Conservation (phyloP, 2,113 vertebrate species). For the Gorsachius goisagi region DNA sequence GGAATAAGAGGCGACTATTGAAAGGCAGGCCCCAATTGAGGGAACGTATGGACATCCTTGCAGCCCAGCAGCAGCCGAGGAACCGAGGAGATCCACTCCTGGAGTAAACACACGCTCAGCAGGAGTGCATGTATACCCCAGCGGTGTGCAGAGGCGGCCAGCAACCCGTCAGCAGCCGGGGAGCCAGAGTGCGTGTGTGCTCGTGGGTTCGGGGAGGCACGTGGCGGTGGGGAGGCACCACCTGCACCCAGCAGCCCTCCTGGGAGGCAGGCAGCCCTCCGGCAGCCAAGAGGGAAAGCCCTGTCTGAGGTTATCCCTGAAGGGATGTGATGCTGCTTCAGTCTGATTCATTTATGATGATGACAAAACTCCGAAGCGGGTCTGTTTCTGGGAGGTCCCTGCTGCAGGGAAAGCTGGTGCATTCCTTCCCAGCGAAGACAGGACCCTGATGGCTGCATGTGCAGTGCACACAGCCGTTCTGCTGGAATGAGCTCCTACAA, state of each 20-base stretch:
- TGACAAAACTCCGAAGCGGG: not conserved
- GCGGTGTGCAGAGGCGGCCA: not conserved
- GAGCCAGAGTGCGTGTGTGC: not conserved
- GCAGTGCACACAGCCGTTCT: not conserved
- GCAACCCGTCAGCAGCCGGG: not conserved
- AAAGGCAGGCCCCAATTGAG: not conserved
- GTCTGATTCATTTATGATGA: not conserved
- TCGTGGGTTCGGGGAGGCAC: not conserved
- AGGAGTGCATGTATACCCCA: not conserved
- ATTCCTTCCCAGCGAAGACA: not conserved
- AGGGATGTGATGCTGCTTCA: not conserved
- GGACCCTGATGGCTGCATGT: not conserved
- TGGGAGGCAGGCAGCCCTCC: not conserved
- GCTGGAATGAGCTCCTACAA: not conserved
- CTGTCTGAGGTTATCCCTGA: not conserved
- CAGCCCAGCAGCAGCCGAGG: not conserved
- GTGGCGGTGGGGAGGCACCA: not conserved
- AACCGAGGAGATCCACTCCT: not conserved
- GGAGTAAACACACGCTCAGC: not conserved
- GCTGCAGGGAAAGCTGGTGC: not conserved
- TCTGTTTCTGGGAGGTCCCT: not conserved
- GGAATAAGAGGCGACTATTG: not conserved
- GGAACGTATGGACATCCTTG: not conserved
- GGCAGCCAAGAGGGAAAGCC: not conserved
- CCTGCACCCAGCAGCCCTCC: not conserved